Conservation (phyloP, 2,113 vertebrate species). For the Peromyscus californicus region DNA sequence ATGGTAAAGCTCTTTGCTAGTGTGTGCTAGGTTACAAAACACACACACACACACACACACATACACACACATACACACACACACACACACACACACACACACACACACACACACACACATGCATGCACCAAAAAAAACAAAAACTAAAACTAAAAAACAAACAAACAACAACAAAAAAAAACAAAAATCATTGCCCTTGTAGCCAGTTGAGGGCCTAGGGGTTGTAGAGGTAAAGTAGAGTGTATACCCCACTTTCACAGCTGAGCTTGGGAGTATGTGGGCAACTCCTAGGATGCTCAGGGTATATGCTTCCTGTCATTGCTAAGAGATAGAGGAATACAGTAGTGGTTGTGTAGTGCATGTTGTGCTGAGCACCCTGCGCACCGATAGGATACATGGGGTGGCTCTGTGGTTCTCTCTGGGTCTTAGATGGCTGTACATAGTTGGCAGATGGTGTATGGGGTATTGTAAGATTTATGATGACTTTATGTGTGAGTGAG, state of each 20-base stretch:
- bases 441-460: background rate
- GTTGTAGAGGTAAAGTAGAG: background rate
- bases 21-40: background rate
- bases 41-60: background rate
- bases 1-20: background rate
- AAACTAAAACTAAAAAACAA: too few species aligned
- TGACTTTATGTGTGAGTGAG: background rate
- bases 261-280: background rate
- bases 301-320: background rate
- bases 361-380: background rate
- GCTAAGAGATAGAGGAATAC: background rate
- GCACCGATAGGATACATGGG: background rate
- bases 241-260: background rate
- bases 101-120: background rate
- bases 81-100: too few species aligned
- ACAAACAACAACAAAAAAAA: too few species aligned
- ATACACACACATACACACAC: background rate
- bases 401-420: slow-evolving; percentile 2
- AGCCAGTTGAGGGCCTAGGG: background rate
- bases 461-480: background rate
- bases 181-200: background rate
- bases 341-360: background rate
- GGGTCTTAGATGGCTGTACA: background rate
- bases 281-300: background rate
- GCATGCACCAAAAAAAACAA: background rate